A percentile compares a stretch with the other conserved stretches of the same genome.
These are phyloP conservation scores for Anas bahamensis DNA, from an alignment of 2,797 vertebrate species.

Conservation along the genomic window DNA sequence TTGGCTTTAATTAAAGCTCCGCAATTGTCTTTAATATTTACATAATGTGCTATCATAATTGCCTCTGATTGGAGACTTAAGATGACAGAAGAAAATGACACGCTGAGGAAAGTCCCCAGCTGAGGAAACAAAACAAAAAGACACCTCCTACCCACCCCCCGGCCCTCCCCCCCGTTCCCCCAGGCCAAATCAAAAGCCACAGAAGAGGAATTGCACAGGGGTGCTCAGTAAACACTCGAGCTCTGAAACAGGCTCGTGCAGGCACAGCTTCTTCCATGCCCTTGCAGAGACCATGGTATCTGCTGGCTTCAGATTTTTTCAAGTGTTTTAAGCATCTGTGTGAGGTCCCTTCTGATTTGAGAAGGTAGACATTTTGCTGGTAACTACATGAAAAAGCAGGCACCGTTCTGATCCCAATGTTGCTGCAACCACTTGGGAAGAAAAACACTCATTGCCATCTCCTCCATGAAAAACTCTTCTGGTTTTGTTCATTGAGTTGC, in stretches of 20 bases:
- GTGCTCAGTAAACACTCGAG: not conserved
- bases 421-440: not conserved
- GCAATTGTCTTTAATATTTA: constrained; percentile 36
- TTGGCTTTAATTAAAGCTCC: constrained; percentile 38
- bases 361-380: not conserved
- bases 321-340: not conserved
- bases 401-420: not conserved
- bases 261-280: not conserved
- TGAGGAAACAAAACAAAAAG: not conserved
- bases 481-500: not conserved
- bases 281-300: accelerated
- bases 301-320: not conserved
- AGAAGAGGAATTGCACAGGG: accelerated
- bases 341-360: not conserved
- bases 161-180: not conserved
- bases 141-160: not conserved
- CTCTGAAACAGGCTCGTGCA: not conserved
- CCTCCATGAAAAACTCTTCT: not conserved
- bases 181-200: not conserved
- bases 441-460: not conserved
- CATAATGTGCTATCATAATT: constrained; percentile 1
- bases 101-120: not conserved
- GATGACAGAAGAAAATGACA: not conserved
- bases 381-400: not conserved
- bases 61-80: constrained; percentile 21